Evolutionary conservation across 2,888 invertebrate genomes (phyloP), one percentile per base, ranked within the genome.

Genomic region (Tricholauxania praeusta): DNA sequence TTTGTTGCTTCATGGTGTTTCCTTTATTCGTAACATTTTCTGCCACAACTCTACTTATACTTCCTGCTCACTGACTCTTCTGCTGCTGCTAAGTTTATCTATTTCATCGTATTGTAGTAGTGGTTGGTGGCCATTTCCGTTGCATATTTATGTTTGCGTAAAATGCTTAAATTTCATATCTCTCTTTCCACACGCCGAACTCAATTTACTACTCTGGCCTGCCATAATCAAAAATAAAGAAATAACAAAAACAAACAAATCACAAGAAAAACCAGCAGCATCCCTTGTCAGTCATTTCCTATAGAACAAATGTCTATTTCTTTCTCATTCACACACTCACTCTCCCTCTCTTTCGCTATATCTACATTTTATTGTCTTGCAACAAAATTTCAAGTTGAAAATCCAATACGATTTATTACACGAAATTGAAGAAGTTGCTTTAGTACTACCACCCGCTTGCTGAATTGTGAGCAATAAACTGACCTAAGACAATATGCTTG

Each of bases 381-480:
- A 51, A 48, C 49, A 69, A 69, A 59, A 69, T 59, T 64, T 69
- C 59, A 69, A 59, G 60, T 60, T 59, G 60, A 69, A 49, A 69
- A 69, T 69, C 69, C 69, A 69, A 69, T 51, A 60, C 60, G 51
- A 59, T 69, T 69, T 69, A 69, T 69, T 69, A 69, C 51, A 59
- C 7, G 69, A 69, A 69, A 69, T 60, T 69, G 51, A 60, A 69
- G 69, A 49, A 48, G 51, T 69, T 60, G 69, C 28, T 22, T 53
- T 17, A 10, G 39, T 10, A 59, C 39, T 39, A 8, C 7, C 39
- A 39, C 10, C 39, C 39, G 10, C 28, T 49, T 17, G 64, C 64
- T 49, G 64, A 64, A 64, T 19, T 49, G 19, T 12, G 2, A 15
- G 53, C 39, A 19, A 51, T 32, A 19, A 66, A 39, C 66, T 66